Conservation (phyloP, 2,113 vertebrate genomes). For the Notechis scutatus region DNA sequence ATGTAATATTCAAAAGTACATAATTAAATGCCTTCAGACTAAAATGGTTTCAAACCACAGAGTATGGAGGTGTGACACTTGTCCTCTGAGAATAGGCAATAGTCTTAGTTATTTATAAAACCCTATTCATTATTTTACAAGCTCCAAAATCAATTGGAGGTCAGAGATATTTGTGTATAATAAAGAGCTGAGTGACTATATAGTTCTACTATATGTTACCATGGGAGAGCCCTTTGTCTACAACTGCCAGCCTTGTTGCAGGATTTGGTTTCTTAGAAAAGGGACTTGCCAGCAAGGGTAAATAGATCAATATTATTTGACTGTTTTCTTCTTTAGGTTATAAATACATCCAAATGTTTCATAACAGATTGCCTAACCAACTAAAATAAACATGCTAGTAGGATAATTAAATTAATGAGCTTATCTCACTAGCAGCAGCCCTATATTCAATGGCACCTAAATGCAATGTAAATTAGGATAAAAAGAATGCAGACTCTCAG, state of each 20-base stretch:
- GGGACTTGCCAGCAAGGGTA: conserved; percentile 10
- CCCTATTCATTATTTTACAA: conserved; percentile 19
- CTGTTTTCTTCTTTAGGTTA: conserved; percentile 38
- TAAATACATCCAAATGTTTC: conserved; percentile 15
- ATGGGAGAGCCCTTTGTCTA: not conserved
- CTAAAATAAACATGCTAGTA: conserved; percentile 8
- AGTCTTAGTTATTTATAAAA: conserved; percentile 5
- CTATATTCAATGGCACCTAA: not conserved
- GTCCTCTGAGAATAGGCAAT: not conserved
- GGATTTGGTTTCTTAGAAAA: conserved; percentile 31
- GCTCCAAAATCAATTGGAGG: conserved; percentile 20
- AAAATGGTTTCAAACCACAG: not conserved
- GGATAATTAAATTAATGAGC: conserved; percentile 26
- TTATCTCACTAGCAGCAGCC: not conserved
- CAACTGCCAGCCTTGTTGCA: not conserved
- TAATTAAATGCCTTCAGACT: not conserved
- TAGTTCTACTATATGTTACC: conserved; percentile 10
- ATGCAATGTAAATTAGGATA: not conserved
- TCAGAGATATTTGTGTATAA: conserved; percentile 35
- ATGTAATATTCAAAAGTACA: not conserved
- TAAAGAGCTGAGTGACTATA: conserved; percentile 24
- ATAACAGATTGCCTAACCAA: conserved; percentile 10
- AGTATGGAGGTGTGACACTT: conserved; percentile 7
- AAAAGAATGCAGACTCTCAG: not conserved
- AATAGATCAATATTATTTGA: conserved; percentile 45